phyloP scores from a whole-genome alignment of 2,797 vertebrate species.

The Bradypodion pumilum region DNA sequence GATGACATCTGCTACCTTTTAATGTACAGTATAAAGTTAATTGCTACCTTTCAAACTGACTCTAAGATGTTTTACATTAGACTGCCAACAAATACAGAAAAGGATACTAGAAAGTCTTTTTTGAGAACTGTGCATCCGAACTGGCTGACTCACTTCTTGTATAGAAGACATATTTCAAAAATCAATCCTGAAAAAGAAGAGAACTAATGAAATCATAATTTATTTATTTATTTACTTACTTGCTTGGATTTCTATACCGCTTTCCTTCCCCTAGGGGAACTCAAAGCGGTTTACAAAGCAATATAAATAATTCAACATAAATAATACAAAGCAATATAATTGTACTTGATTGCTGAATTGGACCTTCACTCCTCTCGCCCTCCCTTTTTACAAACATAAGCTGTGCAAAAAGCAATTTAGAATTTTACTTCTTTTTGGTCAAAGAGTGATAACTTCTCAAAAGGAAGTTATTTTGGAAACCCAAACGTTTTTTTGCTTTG shows the following conservation, averaged over 20 bases:
- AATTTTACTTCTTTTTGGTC: background rate
- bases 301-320: too few relatives aligned
- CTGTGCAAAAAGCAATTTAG: background rate
- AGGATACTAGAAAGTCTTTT: conserved; percentile 94
- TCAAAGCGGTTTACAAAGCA: too few relatives aligned
- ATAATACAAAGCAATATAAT: too few relatives aligned
- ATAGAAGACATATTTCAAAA: conserved; percentile 79
- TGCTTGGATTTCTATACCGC: too few relatives aligned
- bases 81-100: conserved; percentile 31
- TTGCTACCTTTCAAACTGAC: background rate
- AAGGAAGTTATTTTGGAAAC: background rate
- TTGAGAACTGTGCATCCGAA: conserved; percentile 81
- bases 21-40: too few relatives aligned
- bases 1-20: too few relatives aligned
- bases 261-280: too few relatives aligned
- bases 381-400: background rate
- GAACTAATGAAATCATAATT: background rate
- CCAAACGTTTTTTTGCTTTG: background rate
- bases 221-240: too few relatives aligned
- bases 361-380: too few relatives aligned
- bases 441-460: background rate
- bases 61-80: background rate
- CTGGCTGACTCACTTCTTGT: conserved; percentile 81
- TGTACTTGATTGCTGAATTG: too few relatives aligned
- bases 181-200: conserved; percentile 68